Evolutionary conservation across 2,113 vertebrate genomes (phyloP), one percentile per base, ranked within the genome.

Genomic region (Alectura lathami): DNA sequence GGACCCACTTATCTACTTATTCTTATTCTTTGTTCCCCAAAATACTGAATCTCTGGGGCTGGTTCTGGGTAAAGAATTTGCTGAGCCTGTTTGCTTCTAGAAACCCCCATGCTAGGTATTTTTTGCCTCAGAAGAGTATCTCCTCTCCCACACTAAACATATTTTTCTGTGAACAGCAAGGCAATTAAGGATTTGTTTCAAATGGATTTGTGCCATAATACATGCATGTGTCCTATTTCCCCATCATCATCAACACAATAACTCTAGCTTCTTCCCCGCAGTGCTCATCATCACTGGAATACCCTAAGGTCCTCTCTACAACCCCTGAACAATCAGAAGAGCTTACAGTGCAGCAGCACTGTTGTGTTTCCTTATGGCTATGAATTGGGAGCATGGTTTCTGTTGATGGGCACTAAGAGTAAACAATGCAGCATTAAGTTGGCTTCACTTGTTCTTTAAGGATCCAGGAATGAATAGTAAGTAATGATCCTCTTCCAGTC

Each of bases 401-500:
- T 69, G 30, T 86, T 95, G 95, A 95, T 87, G 83, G 88, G 74
- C 89, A 24, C 91, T 93, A 95, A 78, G 73, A 96, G 91, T 82
- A 87, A 96, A 95, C 93, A 95, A 92, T 89, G 62, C 74, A 85
- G 77, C 84, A 73, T 91, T 96, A 94, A 95, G 91, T 53, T 95
- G 89, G 86, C 83, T 92, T 94, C 92, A 73, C 83, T 95, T 93
- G 95, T 94, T 94, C 92, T 92, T 94, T 83, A 91, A 95, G 88
- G 94, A 92, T 87, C 78, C 81, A 91, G 86, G 84, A 87, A 95
- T 93, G 95, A 92, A 93, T 95, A 96, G 86, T 76, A 87, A 96
- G 91, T 94, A 97, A 94, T 85, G 92, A 78, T 93, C 88, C 69
- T 84, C 70, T 92, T 88, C 83, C 83, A 92, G 77, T 56, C 77